Evolutionary conservation across 2,888 invertebrate genomes (phyloP).

Genomic region (Oxycera nigricornis): DNA sequence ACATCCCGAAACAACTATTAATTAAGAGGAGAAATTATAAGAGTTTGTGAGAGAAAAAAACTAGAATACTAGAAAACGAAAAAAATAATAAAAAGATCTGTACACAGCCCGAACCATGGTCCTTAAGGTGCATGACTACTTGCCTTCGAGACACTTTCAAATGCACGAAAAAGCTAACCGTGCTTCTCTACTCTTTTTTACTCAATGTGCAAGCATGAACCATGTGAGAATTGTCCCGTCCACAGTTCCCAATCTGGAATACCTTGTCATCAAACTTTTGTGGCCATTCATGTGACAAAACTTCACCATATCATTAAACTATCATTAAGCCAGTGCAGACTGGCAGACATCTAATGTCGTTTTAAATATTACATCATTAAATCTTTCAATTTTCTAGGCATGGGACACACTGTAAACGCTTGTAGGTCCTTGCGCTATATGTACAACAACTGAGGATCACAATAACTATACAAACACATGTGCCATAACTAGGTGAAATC

Average conservation of each 20-base stretch:
- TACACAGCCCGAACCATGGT: slow-evolving; percentile 48
- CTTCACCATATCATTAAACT: slow-evolving; percentile 1
- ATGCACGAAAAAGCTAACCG: background rate
- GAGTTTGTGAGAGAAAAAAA: slow-evolving; percentile 46
- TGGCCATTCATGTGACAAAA: background rate
- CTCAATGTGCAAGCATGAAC: slow-evolving; percentile 59
- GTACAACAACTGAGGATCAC: too few relatives aligned
- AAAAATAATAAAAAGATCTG: slow-evolving; percentile 43
- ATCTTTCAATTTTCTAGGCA: too few relatives aligned
- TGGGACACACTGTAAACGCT: too few relatives aligned
- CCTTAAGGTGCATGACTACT: slow-evolving; percentile 25
- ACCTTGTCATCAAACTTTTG: slow-evolving; percentile 52
- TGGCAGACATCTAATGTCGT: too few relatives aligned
- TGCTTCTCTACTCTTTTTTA: slow-evolving; percentile 36
- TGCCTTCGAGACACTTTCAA: too few relatives aligned
- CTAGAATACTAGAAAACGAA: slow-evolving; percentile 44
- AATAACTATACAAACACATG: too few relatives aligned
- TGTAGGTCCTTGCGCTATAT: too few relatives aligned
- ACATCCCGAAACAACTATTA: background rate
- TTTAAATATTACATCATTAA: too few relatives aligned
- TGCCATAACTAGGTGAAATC: too few relatives aligned
- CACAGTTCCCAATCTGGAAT: slow-evolving; percentile 79
- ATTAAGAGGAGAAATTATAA: slow-evolving; percentile 43
- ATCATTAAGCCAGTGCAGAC: too few relatives aligned
- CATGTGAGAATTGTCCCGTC: slow-evolving; percentile 78